phyloP scores from a whole-genome alignment of 2,797 vertebrate genomes.

The Pangasius macronema region DNA sequence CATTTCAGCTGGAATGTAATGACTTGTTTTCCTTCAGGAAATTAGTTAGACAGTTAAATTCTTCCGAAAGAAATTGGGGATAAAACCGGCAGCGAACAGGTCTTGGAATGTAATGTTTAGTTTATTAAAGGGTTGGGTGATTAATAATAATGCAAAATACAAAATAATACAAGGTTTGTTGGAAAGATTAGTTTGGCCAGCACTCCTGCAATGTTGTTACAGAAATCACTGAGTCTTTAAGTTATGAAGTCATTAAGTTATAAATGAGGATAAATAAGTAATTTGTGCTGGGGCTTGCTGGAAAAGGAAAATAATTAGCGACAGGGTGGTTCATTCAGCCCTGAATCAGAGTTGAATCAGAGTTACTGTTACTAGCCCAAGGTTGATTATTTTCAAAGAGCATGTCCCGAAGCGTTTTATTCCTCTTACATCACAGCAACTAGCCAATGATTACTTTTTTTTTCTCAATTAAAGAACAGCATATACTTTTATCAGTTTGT shows the following conservation, averaged over 20 bases:
- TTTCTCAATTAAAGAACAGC: neutral
- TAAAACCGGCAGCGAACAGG: constrained; percentile 2
- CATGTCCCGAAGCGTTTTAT: neutral
- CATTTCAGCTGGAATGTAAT: constrained; percentile 14
- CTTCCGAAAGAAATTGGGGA: neutral
- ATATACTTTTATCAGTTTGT: neutral
- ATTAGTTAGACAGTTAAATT: constrained; percentile 28
- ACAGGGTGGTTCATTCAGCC: neutral
- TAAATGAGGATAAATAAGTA: neutral
- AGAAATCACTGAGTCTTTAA: neutral
- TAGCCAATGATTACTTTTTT: neutral
- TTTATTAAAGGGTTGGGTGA: neutral
- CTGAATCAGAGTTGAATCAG: neutral
- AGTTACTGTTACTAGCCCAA: neutral
- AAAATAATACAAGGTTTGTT: no score
- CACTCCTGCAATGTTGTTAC: neutral
- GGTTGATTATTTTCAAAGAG: neutral
- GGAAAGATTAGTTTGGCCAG: neutral
- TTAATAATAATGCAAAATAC: constrained; percentile 8
- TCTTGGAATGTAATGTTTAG: neutral
- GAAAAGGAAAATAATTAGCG: neutral
- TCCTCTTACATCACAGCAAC: no score
- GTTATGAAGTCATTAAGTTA: neutral
- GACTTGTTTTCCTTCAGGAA: constrained; percentile 14
- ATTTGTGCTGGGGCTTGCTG: neutral